Evolutionary conservation across 23 tunicate species (phyloP).

Genomic region (Pegea sp.): DNA sequence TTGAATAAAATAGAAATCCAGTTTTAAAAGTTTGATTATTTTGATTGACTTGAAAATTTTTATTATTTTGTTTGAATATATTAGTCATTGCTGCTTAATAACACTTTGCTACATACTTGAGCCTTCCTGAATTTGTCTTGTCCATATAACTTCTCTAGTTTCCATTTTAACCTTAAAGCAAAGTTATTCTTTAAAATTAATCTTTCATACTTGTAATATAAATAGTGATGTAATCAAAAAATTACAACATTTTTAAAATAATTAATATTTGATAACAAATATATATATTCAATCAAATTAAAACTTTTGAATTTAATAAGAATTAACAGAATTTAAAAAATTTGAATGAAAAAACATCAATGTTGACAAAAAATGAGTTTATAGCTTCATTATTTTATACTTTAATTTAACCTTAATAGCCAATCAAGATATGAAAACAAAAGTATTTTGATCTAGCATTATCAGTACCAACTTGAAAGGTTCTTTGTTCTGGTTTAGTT

Average conservation of each 20-base stretch:
- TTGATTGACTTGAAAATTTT: too few species aligned
- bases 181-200: neutral
- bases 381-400: too few species aligned
- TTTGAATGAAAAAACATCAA: too few species aligned
- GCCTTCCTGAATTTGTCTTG: constrained; percentile 29
- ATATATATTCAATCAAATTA: too few species aligned
- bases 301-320: too few species aligned
- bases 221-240: neutral
- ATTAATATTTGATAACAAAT: too few species aligned
- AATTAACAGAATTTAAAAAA: too few species aligned
- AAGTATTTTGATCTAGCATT: neutral
- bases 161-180: constrained; percentile 41
- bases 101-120: constrained; percentile 18
- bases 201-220: neutral
- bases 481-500: constrained; percentile 36
- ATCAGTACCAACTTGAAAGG: constrained; percentile 23
- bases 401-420: too few species aligned
- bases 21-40: too few species aligned
- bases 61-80: too few species aligned
- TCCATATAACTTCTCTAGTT: constrained; percentile 57
- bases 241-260: neutral
- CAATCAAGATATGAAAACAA: neutral
- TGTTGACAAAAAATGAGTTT: too few species aligned
- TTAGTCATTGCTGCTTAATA: neutral
- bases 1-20: too few species aligned